Conservation (phyloP, 2,113 vertebrate species). For the Illadopsis cleaveri region DNA sequence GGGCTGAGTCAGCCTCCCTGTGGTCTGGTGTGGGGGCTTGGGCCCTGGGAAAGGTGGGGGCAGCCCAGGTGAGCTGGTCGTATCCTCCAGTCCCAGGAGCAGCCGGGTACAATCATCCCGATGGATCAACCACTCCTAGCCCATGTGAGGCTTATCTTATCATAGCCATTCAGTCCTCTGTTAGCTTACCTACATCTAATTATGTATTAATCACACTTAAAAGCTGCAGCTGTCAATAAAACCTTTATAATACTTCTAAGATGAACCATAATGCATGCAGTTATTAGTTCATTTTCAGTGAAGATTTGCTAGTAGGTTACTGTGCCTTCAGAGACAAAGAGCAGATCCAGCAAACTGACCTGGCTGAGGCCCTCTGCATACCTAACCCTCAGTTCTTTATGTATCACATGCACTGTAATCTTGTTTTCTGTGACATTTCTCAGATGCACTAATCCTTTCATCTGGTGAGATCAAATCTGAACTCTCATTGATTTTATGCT, state of each 20-base stretch:
- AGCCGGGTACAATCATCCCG: background rate
- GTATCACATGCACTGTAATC: conserved; percentile 47
- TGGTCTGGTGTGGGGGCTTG: background rate
- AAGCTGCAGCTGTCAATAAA: background rate
- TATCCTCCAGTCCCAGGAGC: background rate
- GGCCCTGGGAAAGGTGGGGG: background rate
- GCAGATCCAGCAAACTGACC: background rate
- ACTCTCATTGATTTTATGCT: background rate
- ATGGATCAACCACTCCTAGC: background rate
- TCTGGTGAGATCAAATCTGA: background rate
- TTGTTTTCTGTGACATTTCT: conserved; percentile 46
- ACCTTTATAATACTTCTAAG: background rate
- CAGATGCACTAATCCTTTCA: conserved; percentile 50
- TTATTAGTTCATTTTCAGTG: background rate
- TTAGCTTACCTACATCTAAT: background rate
- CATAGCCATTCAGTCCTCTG: background rate
- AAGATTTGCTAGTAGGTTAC: background rate
- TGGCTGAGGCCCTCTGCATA: background rate
- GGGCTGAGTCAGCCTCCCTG: background rate
- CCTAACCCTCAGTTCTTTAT: conserved; percentile 16
- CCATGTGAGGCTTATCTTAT: fast-evolving
- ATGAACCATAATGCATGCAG: background rate
- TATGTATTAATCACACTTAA: background rate
- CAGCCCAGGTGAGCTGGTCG: fast-evolving
- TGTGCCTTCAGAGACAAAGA: background rate